Conservation (phyloP, 2,888 invertebrate species). For the Drosophila mercatorum region DNA sequence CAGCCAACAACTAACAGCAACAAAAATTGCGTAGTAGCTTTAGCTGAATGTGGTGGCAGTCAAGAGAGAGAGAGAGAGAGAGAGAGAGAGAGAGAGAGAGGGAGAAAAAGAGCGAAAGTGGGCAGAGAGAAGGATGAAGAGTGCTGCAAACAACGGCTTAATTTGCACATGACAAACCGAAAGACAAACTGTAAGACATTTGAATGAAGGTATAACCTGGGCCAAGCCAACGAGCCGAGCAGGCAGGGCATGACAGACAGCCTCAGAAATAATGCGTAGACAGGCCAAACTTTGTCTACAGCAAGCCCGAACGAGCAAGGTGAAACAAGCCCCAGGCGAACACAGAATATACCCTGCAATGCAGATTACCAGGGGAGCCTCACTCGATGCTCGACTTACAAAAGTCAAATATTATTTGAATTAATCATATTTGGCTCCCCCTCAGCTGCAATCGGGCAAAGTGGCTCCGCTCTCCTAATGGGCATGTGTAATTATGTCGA, state of each 20-base stretch:
- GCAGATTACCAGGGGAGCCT: background rate
- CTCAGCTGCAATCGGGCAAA: background rate
- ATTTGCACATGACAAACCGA: constrained; percentile 75
- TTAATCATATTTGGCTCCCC: background rate
- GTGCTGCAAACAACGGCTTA: constrained; percentile 57
- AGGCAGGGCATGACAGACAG: constrained; percentile 11
- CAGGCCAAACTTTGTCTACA: constrained; percentile 24
- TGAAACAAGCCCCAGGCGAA: background rate
- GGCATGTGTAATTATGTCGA: background rate
- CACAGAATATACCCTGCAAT: constrained; percentile 19
- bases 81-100: too few species aligned
- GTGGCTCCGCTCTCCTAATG: background rate
- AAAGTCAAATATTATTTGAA: background rate
- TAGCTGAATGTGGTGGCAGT: constrained; percentile 14
- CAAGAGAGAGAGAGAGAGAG: background rate
- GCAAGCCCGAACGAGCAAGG: background rate
- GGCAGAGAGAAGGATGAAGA: background rate
- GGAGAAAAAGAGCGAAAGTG: too few species aligned
- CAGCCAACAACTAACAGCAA: constrained; percentile 30
- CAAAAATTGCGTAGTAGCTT: constrained; percentile 48
- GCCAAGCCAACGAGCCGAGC: constrained; percentile 1
- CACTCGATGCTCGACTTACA: background rate
- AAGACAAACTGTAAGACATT: constrained; percentile 65
- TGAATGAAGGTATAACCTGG: constrained; percentile 33
- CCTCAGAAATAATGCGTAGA: constrained; percentile 30